Evolutionary conservation across 2,797 vertebrate species (phyloP).

Genomic region (Sebastes alutus): DNA sequence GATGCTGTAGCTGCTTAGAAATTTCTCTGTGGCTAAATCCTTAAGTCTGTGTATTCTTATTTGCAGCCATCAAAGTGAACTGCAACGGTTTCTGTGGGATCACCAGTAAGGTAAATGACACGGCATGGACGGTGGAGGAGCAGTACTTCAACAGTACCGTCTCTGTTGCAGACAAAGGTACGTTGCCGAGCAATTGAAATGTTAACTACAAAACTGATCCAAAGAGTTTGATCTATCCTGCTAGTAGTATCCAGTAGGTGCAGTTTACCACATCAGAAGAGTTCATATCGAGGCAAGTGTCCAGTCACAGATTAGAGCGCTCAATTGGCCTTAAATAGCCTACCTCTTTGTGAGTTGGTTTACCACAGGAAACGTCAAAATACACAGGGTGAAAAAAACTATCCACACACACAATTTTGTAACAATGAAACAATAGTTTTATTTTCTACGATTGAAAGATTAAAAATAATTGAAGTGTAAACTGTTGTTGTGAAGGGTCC

Average conservation of each 20-base stretch:
- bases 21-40: background rate
- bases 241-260: background rate
- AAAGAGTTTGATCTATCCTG: background rate
- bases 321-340: background rate
- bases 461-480: background rate
- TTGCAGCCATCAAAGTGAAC: slow-evolving; percentile 92
- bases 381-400: background rate
- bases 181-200: background rate
- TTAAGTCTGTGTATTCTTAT: background rate
- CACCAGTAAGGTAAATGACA: slow-evolving; percentile 89
- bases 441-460: background rate
- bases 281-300: background rate
- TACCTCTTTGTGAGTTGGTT: background rate
- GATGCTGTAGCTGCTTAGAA: background rate
- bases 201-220: background rate
- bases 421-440: background rate
- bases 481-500: background rate
- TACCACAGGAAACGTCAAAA: background rate
- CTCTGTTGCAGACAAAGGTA: slow-evolving; percentile 94
- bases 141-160: slow-evolving; percentile 92
- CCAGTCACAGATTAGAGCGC: background rate
- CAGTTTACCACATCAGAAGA: background rate
- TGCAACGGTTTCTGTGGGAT: slow-evolving; percentile 92
- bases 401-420: background rate
- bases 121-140: slow-evolving; percentile 87